These are phyloP conservation scores for Chanos chanos DNA, from an alignment of 2,797 vertebrate genomes.

Conservation along the genomic window DNA sequence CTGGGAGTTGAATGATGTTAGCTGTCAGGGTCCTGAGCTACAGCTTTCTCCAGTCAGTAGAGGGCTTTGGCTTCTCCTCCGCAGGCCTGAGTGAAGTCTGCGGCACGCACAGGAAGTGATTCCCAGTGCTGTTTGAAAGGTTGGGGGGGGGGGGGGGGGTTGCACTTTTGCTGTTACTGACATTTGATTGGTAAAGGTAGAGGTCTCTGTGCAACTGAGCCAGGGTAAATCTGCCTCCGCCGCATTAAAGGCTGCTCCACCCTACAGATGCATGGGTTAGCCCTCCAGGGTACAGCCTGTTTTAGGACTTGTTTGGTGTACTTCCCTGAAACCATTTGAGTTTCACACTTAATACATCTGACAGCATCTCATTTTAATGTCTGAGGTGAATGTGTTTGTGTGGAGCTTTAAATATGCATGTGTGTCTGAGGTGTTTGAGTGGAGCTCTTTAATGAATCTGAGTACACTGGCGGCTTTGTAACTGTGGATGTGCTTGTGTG, in stretches of 20 bases:
- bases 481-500: background rate
- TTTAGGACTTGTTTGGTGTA: background rate
- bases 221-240: constrained; percentile 22
- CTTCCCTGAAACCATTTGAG: background rate
- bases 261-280: too few species aligned
- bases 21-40: constrained; percentile 18
- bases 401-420: background rate
- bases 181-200: constrained; percentile 50
- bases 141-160: constrained; percentile 39
- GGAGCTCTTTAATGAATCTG: background rate
- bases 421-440: background rate
- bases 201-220: constrained; percentile 26
- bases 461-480: too few species aligned
- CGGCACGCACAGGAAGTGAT: constrained; percentile 48
- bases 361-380: background rate
- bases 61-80: background rate
- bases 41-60: background rate
- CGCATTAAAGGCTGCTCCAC: constrained; percentile 26
- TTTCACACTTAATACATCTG: background rate
- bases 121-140: constrained; percentile 49
- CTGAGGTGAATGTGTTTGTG: background rate
- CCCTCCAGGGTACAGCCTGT: background rate
- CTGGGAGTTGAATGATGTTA: background rate
- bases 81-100: constrained; percentile 1
- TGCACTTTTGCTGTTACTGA: constrained; percentile 48